These are phyloP conservation scores for Eudasyphora cyanicolor DNA, from an alignment of 2,888 invertebrate genomes.

Conservation along the genomic window DNA sequence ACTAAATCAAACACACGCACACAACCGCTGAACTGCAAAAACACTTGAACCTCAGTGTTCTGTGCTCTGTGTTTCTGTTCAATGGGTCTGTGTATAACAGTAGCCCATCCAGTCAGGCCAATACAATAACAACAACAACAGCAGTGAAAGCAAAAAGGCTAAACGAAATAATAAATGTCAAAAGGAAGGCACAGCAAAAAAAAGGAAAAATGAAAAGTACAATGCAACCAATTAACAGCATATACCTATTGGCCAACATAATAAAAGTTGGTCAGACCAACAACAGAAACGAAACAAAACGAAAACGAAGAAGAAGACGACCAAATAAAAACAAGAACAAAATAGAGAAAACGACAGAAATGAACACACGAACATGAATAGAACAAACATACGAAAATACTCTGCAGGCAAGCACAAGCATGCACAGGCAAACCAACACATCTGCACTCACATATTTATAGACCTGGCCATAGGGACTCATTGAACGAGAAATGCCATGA, in stretches of 20 bases:
- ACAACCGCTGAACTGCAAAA: slow-evolving; percentile 23
- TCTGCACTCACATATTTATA: not conserved
- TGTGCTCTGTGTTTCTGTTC: no score
- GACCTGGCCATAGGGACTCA: not conserved
- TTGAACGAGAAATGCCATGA: slow-evolving; percentile 11
- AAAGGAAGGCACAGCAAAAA: slow-evolving; percentile 48
- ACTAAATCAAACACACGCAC: not conserved
- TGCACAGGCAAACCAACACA: no score
- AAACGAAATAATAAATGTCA: slow-evolving; percentile 66
- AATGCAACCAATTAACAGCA: slow-evolving; percentile 65
- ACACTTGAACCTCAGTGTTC: slow-evolving; percentile 65
- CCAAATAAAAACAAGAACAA: not conserved
- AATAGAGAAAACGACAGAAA: not conserved
- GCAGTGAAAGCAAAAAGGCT: slow-evolving; percentile 60
- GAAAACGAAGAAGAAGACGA: not conserved
- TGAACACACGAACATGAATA: not conserved
- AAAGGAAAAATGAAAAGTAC: slow-evolving; percentile 48
- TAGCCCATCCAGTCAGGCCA: not conserved
- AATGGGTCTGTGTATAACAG: not conserved
- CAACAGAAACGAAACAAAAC: slow-evolving; percentile 15
- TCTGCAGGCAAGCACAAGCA: not conserved
- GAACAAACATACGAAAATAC: not conserved
- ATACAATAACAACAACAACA: slow-evolving; percentile 38
- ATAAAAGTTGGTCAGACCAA: slow-evolving; percentile 65
- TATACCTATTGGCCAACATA: slow-evolving; percentile 62